phyloP scores from a whole-genome alignment of 2,113 vertebrate species.

The Pelusios castaneus region DNA sequence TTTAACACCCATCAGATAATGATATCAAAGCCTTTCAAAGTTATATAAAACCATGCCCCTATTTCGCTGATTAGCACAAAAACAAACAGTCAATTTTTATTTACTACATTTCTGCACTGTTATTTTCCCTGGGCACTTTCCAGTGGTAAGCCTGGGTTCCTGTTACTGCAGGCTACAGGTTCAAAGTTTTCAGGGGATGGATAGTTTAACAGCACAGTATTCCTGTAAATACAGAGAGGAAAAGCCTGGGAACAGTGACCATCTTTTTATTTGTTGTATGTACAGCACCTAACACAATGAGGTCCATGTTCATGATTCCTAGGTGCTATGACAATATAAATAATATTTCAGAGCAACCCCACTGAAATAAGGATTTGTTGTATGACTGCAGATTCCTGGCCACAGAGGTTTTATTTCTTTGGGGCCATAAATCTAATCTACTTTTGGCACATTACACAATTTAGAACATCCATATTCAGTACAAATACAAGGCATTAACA shows the following conservation, averaged over 20 bases:
- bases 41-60: neutral
- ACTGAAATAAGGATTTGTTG: neutral
- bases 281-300: neutral
- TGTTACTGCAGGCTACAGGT: neutral
- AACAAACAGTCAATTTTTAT: neutral
- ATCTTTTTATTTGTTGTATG: neutral
- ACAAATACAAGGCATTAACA: neutral
- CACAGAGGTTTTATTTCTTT: neutral
- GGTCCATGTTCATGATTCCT: neutral
- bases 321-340: neutral
- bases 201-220: neutral
- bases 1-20: neutral
- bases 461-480: neutral
- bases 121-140: neutral
- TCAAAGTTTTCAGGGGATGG: neutral
- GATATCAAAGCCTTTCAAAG: conserved; percentile 7
- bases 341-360: neutral
- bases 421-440: neutral
- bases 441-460: neutral
- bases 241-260: neutral
- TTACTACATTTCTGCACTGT: fast-evolving
- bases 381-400: neutral
- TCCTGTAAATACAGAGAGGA: fast-evolving
- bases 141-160: neutral
- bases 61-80: neutral